Percentiles rank a stretch among this genome's conserved stretches.
Evolutionary conservation across 2,888 invertebrate genomes (phyloP).

Genomic region (Aquatica leii): DNA sequence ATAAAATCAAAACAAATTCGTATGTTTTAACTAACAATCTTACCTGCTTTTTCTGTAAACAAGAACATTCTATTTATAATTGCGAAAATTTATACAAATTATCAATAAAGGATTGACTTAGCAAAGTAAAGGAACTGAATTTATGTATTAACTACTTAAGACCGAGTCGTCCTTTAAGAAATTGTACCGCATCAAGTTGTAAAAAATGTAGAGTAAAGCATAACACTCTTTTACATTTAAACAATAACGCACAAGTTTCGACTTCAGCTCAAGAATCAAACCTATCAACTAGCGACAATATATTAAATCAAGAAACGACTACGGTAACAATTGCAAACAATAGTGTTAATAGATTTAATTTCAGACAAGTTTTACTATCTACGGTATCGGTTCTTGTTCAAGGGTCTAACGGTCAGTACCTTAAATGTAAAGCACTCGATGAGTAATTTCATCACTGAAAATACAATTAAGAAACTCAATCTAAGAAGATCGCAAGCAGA

Average conservation of each 20-base stretch:
- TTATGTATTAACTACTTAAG: constrained; percentile 35
- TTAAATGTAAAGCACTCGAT: constrained; percentile 25
- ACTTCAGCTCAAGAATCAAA: not conserved
- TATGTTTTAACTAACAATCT: not conserved
- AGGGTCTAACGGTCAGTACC: not conserved
- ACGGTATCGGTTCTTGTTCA: constrained; percentile 27
- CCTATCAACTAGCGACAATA: not conserved
- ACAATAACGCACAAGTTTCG: not conserved
- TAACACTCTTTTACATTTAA: constrained; percentile 31
- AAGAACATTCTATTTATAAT: constrained; percentile 4
- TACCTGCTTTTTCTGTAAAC: not conserved
- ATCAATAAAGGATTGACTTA: constrained; percentile 3
- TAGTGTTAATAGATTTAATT: not conserved
- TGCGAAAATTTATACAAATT: constrained; percentile 13
- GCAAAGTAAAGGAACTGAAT: constrained; percentile 14
- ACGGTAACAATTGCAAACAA: not conserved
- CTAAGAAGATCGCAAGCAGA: constrained; percentile 12
- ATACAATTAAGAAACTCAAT: constrained; percentile 12
- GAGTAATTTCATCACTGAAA: constrained; percentile 28
- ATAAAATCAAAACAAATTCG: not conserved
- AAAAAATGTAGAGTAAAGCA: constrained; percentile 30
- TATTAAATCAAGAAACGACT: not conserved
- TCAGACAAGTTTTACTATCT: constrained; percentile 27
- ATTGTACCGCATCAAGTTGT: constrained; percentile 23
- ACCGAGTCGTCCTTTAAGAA: constrained; percentile 20